Conservation (phyloP, 2,797 vertebrate genomes). For the Thamnophis elegans region DNA sequence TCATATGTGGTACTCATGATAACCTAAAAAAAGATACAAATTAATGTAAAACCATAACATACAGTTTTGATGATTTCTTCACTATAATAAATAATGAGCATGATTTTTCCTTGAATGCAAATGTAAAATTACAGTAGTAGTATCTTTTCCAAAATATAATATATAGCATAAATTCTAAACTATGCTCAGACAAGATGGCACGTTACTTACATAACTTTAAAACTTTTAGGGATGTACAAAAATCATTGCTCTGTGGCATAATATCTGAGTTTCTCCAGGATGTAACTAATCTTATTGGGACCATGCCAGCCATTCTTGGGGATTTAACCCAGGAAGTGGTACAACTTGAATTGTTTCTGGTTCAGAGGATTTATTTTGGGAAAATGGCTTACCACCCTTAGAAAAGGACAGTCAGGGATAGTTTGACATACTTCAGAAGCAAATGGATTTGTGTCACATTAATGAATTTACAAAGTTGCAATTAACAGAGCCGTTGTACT, state of each 20-base stretch:
- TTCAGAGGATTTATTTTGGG: not conserved
- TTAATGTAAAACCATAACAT: not conserved
- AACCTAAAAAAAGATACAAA: constrained; percentile 57
- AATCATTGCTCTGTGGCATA: not conserved
- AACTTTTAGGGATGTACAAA: not conserved
- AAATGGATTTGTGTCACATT: not conserved
- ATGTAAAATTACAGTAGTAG: not conserved
- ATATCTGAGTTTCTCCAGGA: not conserved
- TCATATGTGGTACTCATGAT: constrained; percentile 57
- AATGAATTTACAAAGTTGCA: not conserved
- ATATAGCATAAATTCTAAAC: not conserved
- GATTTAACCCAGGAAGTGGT: not conserved
- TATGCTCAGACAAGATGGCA: not conserved
- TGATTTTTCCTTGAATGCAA: not conserved
- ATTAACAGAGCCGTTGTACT: not conserved
- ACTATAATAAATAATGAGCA: not conserved
- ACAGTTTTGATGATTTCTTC: not conserved
- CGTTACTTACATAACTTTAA: not conserved
- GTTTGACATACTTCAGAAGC: not conserved
- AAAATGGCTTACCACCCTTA: not conserved
- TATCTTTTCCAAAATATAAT: not conserved
- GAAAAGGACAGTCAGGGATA: not conserved
- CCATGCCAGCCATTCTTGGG: not conserved
- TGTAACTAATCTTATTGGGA: not conserved
- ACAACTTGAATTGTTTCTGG: not conserved